phyloP scores from a whole-genome alignment of 2,113 vertebrate genomes.

The Nibea albiflora region DNA sequence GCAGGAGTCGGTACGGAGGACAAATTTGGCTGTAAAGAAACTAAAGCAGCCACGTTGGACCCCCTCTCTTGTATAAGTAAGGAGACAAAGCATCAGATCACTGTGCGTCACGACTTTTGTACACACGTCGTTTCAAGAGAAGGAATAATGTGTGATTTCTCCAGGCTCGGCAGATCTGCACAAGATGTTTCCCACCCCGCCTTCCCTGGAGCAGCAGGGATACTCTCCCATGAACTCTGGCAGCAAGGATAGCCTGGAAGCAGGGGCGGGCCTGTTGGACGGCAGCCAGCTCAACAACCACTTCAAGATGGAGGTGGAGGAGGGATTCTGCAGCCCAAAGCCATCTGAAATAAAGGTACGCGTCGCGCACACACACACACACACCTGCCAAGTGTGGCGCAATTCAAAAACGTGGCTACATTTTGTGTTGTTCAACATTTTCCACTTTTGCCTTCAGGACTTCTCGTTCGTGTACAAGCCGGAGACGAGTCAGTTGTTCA shows the following conservation, averaged over 20 bases:
- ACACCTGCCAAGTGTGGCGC: neutral
- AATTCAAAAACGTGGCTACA: neutral
- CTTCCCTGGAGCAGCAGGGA: constrained; percentile 96
- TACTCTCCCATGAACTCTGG: constrained; percentile 99
- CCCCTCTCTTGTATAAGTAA: constrained; percentile 94
- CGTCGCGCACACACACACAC: no score
- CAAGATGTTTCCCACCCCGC: constrained; percentile 99
- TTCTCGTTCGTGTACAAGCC: constrained; percentile 97
- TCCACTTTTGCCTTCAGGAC: constrained; percentile 85
- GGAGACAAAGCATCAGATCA: constrained; percentile 34
- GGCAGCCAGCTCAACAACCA: constrained; percentile 88
- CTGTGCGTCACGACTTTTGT: neutral
- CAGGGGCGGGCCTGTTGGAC: constrained; percentile 91
- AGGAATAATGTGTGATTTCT: constrained; percentile 18
- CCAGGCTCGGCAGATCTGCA: constrained; percentile 96
- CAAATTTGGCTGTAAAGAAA: constrained; percentile 90
- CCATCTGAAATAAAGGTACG: constrained; percentile 95
- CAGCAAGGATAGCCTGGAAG: constrained; percentile 94
- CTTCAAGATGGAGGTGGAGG: constrained; percentile 97
- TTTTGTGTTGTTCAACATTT: neutral
- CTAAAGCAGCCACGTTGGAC: constrained; percentile 88
- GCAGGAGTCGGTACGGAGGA: constrained; percentile 87
- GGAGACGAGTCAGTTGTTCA: constrained; percentile 90
- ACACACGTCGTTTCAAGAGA: neutral
- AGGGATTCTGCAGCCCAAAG: constrained; percentile 98